phyloP scores from a whole-genome alignment of 2,797 vertebrate species.

The Sebastes vulpes region DNA sequence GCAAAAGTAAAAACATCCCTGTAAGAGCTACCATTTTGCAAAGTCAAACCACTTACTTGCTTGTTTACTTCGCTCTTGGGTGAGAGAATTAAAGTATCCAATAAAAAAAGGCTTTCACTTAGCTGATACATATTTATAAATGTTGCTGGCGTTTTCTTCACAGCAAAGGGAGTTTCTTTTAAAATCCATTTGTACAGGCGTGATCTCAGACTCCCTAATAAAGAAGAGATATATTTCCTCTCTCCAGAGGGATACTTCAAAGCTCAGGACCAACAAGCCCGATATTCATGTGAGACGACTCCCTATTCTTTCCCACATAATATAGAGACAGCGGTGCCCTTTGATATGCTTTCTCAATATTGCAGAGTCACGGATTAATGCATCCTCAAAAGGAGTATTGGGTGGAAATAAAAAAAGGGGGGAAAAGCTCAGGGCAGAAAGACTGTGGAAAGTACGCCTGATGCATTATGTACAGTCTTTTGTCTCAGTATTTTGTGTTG shows the following conservation, averaged over 20 bases:
- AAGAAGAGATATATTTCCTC: slow-evolving; percentile 15
- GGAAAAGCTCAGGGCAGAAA: background rate
- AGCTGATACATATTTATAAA: slow-evolving; percentile 3
- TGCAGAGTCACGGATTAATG: slow-evolving; percentile 30
- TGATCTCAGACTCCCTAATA: slow-evolving; percentile 24
- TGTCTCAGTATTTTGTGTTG: slow-evolving; percentile 6
- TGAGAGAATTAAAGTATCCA: background rate
- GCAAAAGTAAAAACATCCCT: background rate
- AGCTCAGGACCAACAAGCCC: slow-evolving; percentile 2
- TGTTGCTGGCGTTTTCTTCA: background rate
- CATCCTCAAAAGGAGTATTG: slow-evolving; percentile 5
- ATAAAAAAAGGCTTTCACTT: slow-evolving; percentile 22
- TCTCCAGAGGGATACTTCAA: slow-evolving; percentile 6
- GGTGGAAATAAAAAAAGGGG: background rate
- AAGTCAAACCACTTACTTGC: background rate
- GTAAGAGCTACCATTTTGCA: background rate
- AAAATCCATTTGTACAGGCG: background rate
- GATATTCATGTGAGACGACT: background rate
- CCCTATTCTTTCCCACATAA: slow-evolving; percentile 30
- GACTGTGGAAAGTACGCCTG: background rate
- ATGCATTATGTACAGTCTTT: slow-evolving; percentile 6
- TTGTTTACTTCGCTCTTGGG: background rate
- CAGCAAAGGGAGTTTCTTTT: background rate
- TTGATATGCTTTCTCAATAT: slow-evolving; percentile 37
- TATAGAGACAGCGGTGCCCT: slow-evolving; percentile 8